phyloP scores from a whole-genome alignment of 2,797 vertebrate genomes.

The Dromococcyx pavoninus region DNA sequence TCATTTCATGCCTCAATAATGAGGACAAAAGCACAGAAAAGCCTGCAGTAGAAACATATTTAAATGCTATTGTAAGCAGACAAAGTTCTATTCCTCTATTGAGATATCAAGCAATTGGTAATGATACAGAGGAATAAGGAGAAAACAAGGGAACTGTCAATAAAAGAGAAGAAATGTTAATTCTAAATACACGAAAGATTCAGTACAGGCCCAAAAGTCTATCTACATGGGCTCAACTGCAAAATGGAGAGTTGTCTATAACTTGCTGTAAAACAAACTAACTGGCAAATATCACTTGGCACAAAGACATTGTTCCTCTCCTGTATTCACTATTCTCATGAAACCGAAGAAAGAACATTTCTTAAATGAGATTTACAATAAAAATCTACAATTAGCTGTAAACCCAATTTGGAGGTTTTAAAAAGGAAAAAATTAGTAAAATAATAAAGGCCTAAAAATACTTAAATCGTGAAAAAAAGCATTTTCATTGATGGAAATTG shows the following conservation, averaged over 20 bases:
- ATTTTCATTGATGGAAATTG: background rate
- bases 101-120: background rate
- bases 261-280: background rate
- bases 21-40: background rate
- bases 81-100: background rate
- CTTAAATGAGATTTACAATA: background rate
- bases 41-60: background rate
- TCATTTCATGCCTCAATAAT: background rate
- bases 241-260: background rate
- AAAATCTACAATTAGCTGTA: background rate
- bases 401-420: background rate
- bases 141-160: background rate
- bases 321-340: background rate
- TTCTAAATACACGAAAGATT: background rate
- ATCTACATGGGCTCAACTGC: background rate
- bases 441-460: background rate
- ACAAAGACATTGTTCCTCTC: no score
- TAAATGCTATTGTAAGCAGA: background rate
- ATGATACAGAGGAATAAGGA: background rate
- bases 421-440: background rate
- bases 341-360: background rate
- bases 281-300: no score
- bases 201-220: background rate
- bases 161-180: background rate
- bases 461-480: background rate